These are phyloP conservation scores for Strigamia maritima DNA, from an alignment of 2,888 invertebrate genomes.

Conservation along the genomic window DNA sequence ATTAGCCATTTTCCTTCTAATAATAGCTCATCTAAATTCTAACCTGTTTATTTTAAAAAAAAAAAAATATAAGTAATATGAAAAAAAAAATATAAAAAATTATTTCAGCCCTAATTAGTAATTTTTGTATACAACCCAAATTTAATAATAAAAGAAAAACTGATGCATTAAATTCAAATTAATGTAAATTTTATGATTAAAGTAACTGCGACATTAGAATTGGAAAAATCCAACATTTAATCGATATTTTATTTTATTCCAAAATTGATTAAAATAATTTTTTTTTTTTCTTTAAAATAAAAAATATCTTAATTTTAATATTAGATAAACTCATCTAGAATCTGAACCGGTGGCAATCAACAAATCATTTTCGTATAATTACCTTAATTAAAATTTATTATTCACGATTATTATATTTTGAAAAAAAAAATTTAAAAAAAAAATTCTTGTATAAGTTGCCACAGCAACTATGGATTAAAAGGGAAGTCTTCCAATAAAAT, in stretches of 20 bases:
- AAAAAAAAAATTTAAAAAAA: background rate
- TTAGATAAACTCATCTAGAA: background rate
- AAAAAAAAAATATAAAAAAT: background rate
- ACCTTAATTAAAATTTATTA: background rate
- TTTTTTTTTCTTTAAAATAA: too few relatives aligned
- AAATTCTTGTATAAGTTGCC: background rate
- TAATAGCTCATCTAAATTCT: slow-evolving; percentile 30
- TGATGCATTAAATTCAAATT: background rate
- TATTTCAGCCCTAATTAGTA: background rate
- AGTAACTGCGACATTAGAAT: background rate
- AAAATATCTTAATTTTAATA: too few relatives aligned
- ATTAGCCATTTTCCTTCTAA: slow-evolving; percentile 13
- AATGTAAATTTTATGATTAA: slow-evolving; percentile 11
- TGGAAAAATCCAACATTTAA: background rate
- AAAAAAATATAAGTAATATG: background rate
- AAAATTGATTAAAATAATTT: too few relatives aligned
- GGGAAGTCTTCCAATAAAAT: background rate
- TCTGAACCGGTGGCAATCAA: background rate
- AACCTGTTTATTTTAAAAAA: background rate
- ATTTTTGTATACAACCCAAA: slow-evolving; percentile 2
- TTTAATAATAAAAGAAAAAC: background rate
- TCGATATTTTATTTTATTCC: background rate
- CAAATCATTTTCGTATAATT: background rate
- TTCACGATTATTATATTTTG: background rate
- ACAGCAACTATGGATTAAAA: background rate